Evolutionary conservation across 2,888 invertebrate species (phyloP).

Genomic region (Sialis fuliginosa): DNA sequence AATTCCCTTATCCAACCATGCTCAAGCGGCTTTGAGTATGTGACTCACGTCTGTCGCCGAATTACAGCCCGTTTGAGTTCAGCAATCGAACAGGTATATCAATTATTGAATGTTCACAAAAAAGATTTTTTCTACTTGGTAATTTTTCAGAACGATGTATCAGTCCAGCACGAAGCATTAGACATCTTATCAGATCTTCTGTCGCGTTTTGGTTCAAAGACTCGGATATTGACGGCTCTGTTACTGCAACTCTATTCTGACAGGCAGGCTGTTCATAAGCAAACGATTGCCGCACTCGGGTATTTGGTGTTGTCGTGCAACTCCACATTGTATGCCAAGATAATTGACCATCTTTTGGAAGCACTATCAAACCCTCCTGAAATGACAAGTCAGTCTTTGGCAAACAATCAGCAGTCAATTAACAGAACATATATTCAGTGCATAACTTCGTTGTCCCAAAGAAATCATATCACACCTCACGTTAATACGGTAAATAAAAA

Average conservation of each 20-base stretch:
- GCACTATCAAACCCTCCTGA: slow-evolving; percentile 35
- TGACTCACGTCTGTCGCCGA: slow-evolving; percentile 86
- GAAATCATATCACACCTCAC: slow-evolving; percentile 87
- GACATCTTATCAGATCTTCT: slow-evolving; percentile 91
- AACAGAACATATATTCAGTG: slow-evolving; percentile 87
- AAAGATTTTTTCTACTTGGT: slow-evolving; percentile 3
- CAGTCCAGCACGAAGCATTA: slow-evolving; percentile 90
- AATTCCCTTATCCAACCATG: too few species aligned
- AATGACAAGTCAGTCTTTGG: slow-evolving; percentile 29
- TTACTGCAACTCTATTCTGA: slow-evolving; percentile 84
- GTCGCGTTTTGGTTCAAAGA: slow-evolving; percentile 81
- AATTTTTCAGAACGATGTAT: slow-evolving; percentile 78
- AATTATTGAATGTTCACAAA: not conserved
- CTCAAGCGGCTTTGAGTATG: too few species aligned
- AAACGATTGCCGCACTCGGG: slow-evolving; percentile 78
- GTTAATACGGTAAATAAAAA: slow-evolving; percentile 49
- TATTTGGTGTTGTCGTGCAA: slow-evolving; percentile 85
- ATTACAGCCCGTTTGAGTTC: slow-evolving; percentile 76
- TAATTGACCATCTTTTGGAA: slow-evolving; percentile 76
- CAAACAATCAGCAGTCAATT: slow-evolving; percentile 23
- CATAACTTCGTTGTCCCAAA: slow-evolving; percentile 89
- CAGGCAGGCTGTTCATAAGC: slow-evolving; percentile 87
- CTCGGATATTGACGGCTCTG: slow-evolving; percentile 69
- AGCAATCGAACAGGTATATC: slow-evolving; percentile 62
- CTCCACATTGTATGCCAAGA: slow-evolving; percentile 66